phyloP scores from a whole-genome alignment of 2,113 vertebrate genomes.

The Cervus canadensis region DNA sequence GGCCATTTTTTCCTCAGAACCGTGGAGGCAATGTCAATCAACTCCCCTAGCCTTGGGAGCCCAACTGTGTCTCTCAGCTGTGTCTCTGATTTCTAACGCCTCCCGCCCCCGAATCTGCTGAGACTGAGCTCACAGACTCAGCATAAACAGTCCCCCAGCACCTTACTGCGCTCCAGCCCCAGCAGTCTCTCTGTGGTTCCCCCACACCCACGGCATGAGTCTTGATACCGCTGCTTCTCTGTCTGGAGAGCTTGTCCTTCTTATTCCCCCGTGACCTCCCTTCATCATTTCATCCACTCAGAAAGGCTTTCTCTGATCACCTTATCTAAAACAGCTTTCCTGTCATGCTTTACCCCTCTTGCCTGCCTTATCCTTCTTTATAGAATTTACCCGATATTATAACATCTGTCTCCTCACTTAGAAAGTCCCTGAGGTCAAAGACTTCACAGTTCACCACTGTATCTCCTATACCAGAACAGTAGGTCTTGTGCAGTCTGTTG shows the following conservation, averaged over 20 bases:
- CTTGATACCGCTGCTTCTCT: background rate
- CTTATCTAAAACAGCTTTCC: background rate
- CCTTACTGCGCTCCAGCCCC: background rate
- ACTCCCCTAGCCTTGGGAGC: accelerated
- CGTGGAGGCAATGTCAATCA: accelerated
- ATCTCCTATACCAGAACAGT: background rate
- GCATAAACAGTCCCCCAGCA: background rate
- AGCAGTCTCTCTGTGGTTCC: background rate
- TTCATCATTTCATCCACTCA: background rate
- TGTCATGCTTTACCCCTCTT: background rate
- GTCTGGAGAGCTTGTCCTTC: background rate
- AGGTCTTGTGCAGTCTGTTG: background rate
- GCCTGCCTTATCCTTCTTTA: background rate
- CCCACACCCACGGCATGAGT: accelerated
- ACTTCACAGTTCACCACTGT: background rate
- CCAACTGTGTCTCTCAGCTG: background rate
- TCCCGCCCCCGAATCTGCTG: accelerated
- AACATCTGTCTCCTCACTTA: background rate
- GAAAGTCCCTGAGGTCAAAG: background rate
- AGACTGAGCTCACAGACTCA: background rate
- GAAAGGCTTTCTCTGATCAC: background rate
- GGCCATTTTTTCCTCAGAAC: background rate
- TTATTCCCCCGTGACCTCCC: background rate
- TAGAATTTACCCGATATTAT: background rate
- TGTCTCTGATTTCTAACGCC: background rate